These are phyloP conservation scores for Agonopterix alstromeriana DNA, from an alignment of 2,888 invertebrate species.

Conservation along the genomic window DNA sequence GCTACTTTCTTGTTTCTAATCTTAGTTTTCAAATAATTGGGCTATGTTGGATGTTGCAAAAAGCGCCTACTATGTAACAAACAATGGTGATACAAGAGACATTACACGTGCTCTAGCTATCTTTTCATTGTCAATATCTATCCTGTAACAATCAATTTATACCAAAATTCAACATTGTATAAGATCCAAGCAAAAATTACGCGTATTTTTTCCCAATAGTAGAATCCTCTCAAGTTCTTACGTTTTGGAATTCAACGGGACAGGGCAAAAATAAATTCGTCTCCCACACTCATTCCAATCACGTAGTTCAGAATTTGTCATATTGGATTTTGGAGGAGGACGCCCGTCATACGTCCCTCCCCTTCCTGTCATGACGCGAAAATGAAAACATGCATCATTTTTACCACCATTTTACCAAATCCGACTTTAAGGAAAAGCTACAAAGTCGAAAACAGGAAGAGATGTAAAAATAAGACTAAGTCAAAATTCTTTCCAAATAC, in stretches of 20 bases:
- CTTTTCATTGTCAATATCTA: too few species aligned
- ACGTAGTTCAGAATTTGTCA: constrained; percentile 75
- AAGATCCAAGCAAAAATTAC: too few species aligned
- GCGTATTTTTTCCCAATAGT: too few species aligned
- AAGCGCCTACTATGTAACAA: too few species aligned
- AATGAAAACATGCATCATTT: constrained; percentile 71
- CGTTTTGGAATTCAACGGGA: constrained; percentile 24
- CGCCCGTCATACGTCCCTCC: constrained; percentile 62
- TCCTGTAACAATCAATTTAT: too few species aligned
- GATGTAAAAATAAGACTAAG: constrained; percentile 21
- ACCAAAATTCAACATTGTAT: too few species aligned
- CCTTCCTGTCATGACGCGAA: constrained; percentile 59
- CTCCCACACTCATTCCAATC: constrained; percentile 65
- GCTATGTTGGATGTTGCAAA: too few species aligned
- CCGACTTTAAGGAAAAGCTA: constrained; percentile 24
- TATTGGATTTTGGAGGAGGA: constrained; percentile 70
- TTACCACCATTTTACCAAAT: constrained; percentile 20
- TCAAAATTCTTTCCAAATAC: constrained; percentile 7
- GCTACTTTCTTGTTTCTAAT: too few species aligned
- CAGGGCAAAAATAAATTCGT: constrained; percentile 55
- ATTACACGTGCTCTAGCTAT: too few species aligned
- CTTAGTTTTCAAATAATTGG: too few species aligned
- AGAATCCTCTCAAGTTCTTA: background rate
- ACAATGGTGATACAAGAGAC: too few species aligned
- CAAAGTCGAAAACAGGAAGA: constrained; percentile 21